These are phyloP conservation scores for Cygnus buccinator DNA, from an alignment of 2,113 vertebrate genomes.

Conservation along the genomic window DNA sequence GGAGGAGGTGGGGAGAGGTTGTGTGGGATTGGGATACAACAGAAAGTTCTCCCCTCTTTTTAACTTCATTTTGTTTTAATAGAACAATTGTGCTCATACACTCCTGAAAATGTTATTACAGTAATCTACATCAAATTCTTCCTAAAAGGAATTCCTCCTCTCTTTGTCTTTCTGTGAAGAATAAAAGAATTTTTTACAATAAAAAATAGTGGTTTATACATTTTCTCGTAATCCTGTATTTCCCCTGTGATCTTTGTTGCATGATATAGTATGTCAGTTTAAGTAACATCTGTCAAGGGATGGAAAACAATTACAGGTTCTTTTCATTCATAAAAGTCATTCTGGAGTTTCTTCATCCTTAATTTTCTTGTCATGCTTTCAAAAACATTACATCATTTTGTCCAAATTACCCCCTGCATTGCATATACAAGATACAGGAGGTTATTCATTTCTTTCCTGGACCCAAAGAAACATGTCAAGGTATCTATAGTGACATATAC, in stretches of 20 bases:
- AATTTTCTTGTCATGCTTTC: slow-evolving; percentile 72
- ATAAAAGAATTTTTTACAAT: slow-evolving; percentile 57
- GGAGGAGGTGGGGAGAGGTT: not conserved
- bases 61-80: not conserved
- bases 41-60: not conserved
- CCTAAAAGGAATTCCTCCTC: slow-evolving; percentile 16
- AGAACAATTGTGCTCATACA: not conserved
- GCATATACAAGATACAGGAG: slow-evolving; percentile 39
- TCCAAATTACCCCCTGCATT: slow-evolving; percentile 52
- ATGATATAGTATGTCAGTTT: slow-evolving; percentile 60
- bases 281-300: slow-evolving; percentile 64
- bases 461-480: slow-evolving; percentile 64
- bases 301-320: slow-evolving; percentile 64
- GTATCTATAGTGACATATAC: slow-evolving; percentile 25
- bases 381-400: slow-evolving; percentile 65
- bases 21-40: not conserved
- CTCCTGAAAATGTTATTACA: slow-evolving; percentile 15
- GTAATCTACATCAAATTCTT: not conserved
- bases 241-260: slow-evolving; percentile 44
- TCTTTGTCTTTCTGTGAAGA: slow-evolving; percentile 53
- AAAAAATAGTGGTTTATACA: slow-evolving; percentile 42
- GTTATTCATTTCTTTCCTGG: slow-evolving; percentile 56
- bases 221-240: slow-evolving; percentile 41
- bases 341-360: slow-evolving; percentile 46
- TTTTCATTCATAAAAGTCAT: slow-evolving; percentile 59